phyloP scores from a whole-genome alignment of 2,113 vertebrate genomes.

The Carollia perspicillata region DNA sequence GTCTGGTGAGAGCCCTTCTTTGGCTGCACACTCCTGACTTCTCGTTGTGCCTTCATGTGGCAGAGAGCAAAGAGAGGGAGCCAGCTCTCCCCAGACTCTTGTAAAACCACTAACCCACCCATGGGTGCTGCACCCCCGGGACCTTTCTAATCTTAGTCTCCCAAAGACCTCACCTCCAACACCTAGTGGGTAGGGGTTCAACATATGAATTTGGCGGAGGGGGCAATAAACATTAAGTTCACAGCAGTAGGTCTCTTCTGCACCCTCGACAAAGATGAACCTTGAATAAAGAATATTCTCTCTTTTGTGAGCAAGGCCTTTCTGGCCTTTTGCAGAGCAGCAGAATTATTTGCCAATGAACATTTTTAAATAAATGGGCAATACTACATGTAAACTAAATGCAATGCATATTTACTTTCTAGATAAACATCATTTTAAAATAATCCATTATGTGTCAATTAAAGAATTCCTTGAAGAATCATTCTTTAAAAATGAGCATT shows the following conservation, averaged over 20 bases:
- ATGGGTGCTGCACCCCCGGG: background rate
- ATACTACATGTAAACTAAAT: background rate
- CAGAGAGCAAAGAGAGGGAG: background rate
- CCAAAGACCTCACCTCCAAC: background rate
- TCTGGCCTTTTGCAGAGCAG: background rate
- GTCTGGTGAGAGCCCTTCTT: background rate
- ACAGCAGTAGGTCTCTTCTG: background rate
- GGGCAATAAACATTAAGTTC: background rate
- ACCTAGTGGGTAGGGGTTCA: background rate
- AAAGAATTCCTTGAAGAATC: background rate
- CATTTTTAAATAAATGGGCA: background rate
- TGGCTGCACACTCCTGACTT: background rate
- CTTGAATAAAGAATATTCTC: background rate
- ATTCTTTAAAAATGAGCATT: background rate
- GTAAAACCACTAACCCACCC: background rate
- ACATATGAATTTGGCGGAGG: background rate
- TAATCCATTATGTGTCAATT: background rate
- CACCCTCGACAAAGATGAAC: background rate
- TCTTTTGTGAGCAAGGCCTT: background rate
- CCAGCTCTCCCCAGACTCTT: background rate
- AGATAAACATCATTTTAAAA: background rate
- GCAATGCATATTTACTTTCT: background rate
- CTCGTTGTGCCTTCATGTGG: background rate
- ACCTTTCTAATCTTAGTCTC: background rate
- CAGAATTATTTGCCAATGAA: background rate